These are phyloP conservation scores for Coenonympha arcania DNA, from an alignment of 2,888 invertebrate species.

Conservation along the genomic window DNA sequence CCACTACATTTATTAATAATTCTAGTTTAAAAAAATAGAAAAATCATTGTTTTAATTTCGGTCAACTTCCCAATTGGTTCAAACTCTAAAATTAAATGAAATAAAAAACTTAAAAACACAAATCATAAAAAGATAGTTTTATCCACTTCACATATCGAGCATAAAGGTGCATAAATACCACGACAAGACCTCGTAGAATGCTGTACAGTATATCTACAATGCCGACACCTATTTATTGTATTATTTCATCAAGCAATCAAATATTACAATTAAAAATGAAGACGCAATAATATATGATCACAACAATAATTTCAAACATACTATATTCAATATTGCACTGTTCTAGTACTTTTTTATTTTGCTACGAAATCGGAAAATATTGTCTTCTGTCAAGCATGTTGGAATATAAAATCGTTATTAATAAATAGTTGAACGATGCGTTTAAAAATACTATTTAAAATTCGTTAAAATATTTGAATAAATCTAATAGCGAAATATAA, in stretches of 20 bases:
- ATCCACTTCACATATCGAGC: no score
- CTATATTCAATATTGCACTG: constrained; percentile 11
- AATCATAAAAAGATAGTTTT: no score
- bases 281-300: constrained; percentile 13
- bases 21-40: no score
- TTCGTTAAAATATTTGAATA: neutral
- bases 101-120: no score
- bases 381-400: constrained; percentile 22
- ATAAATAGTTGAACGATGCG: neutral
- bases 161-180: constrained; percentile 20
- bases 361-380: constrained; percentile 18
- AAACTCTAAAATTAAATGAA: no score
- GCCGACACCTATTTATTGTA: constrained; percentile 43
- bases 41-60: no score
- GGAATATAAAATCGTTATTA: neutral
- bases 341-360: neutral
- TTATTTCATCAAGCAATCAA: constrained; percentile 43
- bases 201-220: constrained; percentile 65
- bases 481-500: neutral
- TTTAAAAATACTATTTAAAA: neutral
- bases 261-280: constrained; percentile 22
- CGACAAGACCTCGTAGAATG: constrained; percentile 26
- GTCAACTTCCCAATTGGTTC: no score
- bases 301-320: constrained; percentile 20
- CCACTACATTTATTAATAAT: no score